Evolutionary conservation across 2,888 invertebrate species (phyloP), one percentile per base, ranked within the genome.

Genomic region (Heliconius ismenius): DNA sequence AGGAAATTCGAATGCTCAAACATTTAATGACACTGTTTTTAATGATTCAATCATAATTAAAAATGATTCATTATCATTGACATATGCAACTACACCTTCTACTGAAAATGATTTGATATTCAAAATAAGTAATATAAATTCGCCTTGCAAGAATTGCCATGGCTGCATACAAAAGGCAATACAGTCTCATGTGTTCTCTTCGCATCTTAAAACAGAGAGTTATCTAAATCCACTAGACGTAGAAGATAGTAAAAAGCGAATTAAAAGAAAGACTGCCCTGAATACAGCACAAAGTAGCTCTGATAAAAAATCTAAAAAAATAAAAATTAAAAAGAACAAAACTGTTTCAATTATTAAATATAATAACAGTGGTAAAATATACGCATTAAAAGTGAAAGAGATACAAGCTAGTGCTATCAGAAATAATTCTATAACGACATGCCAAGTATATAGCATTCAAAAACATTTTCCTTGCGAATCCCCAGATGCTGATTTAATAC

Each of bases 371-470:
- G 88, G 86, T 4, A 85, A 87, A 79, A 82, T 90, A 9, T 88
- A 86, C 75, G 92, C 90, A 7, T 73, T 93, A 62, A 90, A 90
- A 85, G 83, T 92, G 21, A 89, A 88, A 80, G 92, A 90, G 84
- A 82, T 80, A 4, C 83, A 78, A 73, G 39, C 69, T 26, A 74
- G 80, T 32, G 36, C 76, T 24, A 81, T 80, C n/a, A 80, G 81
- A 18, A 82, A 78, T 58, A 82, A 79, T 67, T 75, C 81, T 10
- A 72, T 79, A 9, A 79, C 80, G 4, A 81, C 82, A 24, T 93
- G 93, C 79, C 84, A 86, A 81, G 83, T 92, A 15, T 92, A 89
- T 74, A 88, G 84, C 76, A 85, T 93, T 1, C 88, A 87, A 67
- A 88, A 90, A 81, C 83, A 85, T 39, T 86, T 83, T 18, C 80